A percentile compares a stretch with the other conserved stretches of the same genome.
Evolutionary conservation across 1,140 invertebrate genomes (phyloP).

Genomic region (Neuroterus valhalla): DNA sequence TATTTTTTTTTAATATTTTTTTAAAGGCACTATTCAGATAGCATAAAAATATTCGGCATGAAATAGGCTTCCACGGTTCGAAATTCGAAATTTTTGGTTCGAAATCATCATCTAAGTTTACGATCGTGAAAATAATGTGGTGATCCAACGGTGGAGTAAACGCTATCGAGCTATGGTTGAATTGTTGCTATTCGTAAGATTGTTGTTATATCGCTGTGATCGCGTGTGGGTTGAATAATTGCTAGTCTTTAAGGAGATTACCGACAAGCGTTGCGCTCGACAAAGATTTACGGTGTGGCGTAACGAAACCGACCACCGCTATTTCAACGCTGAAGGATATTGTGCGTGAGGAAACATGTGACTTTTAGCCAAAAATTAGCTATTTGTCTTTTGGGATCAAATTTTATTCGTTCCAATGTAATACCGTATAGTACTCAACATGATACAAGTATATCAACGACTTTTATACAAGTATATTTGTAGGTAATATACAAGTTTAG

Average conservation of each 20-base stretch:
- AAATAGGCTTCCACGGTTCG: neutral
- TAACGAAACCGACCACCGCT: neutral
- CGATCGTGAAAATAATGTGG: neutral
- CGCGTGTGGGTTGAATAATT: constrained; percentile 62
- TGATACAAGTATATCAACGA: too few relatives aligned
- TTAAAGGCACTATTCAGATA: too few relatives aligned
- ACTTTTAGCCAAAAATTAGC: neutral
- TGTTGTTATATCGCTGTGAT: constrained; percentile 74
- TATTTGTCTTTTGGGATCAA: neutral
- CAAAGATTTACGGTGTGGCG: constrained; percentile 30
- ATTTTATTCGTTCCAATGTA: neutral
- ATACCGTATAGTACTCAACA: too few relatives aligned
- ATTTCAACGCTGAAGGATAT: neutral
- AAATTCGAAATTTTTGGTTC: neutral
- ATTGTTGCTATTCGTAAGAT: constrained; percentile 75
- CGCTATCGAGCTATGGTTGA: constrained; percentile 65
- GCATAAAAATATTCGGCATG: too few relatives aligned
- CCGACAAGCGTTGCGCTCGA: constrained; percentile 54
- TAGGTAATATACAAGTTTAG: too few relatives aligned
- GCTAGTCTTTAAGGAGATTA: constrained; percentile 53
- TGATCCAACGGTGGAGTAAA: constrained; percentile 53
- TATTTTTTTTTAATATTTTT: too few relatives aligned
- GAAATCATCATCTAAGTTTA: too few relatives aligned
- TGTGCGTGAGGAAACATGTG: neutral
- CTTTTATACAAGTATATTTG: too few relatives aligned